These are phyloP conservation scores for Chunga burmeisteri DNA, from an alignment of 2,113 vertebrate species.

Conservation along the genomic window DNA sequence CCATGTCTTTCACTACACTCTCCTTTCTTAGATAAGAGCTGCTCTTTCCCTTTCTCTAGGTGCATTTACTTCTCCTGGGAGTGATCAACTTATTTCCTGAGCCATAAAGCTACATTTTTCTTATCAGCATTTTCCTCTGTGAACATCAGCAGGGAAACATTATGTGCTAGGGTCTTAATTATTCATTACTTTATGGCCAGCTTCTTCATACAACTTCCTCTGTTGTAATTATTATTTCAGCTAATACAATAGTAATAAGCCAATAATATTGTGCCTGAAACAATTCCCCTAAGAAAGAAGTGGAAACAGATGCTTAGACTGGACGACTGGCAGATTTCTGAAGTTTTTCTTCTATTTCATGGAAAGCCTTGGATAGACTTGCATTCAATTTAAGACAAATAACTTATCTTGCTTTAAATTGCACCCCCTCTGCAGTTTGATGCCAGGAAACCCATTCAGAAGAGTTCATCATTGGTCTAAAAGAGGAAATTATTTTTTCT, in stretches of 20 bases:
- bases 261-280: neutral
- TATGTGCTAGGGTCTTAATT: neutral
- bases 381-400: neutral
- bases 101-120: neutral
- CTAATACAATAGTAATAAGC: neutral
- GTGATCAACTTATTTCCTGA: neutral
- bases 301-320: neutral
- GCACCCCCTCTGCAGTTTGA: neutral
- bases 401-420: neutral
- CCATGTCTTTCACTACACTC: neutral
- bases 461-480: neutral
- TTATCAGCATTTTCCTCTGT: neutral
- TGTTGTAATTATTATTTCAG: neutral
- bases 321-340: neutral
- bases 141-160: neutral
- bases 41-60: neutral
- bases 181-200: neutral
- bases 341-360: neutral
- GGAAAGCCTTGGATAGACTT: neutral
- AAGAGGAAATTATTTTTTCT: neutral
- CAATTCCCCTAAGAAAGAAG: neutral
- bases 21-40: neutral
- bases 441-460: neutral
- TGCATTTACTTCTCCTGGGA: neutral
- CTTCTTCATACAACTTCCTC: neutral